Evolutionary conservation across 2,797 vertebrate species (phyloP).

Genomic region (Sus cebifrons): DNA sequence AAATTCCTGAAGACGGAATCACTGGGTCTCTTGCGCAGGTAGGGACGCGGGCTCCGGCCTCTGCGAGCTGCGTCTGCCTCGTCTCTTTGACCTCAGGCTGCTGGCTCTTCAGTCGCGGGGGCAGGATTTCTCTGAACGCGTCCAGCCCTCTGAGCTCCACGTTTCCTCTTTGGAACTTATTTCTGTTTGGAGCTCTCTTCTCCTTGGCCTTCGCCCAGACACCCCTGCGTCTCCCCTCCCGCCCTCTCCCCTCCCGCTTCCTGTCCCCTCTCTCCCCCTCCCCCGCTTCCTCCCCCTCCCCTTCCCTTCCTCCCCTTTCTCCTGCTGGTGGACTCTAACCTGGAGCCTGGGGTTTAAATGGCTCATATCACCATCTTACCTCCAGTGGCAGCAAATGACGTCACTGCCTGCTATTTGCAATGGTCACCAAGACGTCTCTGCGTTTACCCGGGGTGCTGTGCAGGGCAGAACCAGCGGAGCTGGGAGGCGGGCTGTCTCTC

Average conservation of each 20-base stretch:
- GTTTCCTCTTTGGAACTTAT: accelerated
- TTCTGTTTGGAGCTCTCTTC: not conserved
- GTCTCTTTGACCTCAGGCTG: accelerated
- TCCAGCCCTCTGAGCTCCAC: not conserved
- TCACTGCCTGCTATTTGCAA: not conserved
- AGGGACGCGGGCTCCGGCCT: not conserved
- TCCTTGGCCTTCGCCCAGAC: not conserved
- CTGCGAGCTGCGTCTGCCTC: not conserved
- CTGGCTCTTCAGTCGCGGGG: accelerated
- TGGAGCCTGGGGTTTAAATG: not conserved
- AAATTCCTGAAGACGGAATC: not conserved
- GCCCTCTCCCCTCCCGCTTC: not conserved
- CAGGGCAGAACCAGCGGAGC: not conserved
- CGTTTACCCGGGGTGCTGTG: too few relatives aligned
- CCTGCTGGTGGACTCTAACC: not conserved
- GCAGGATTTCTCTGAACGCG: accelerated
- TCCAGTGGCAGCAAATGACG: not conserved
- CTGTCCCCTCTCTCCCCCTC: too few relatives aligned
- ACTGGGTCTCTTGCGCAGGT: too few relatives aligned
- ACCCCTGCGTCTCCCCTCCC: too few relatives aligned
- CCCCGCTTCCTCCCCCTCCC: too few relatives aligned
- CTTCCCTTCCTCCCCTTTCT: not conserved
- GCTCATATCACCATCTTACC: not conserved
- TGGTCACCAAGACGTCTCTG: not conserved
- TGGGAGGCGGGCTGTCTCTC: too few relatives aligned